phyloP scores from a whole-genome alignment of 2,797 vertebrate genomes.

The Coccyzus lansbergi region DNA sequence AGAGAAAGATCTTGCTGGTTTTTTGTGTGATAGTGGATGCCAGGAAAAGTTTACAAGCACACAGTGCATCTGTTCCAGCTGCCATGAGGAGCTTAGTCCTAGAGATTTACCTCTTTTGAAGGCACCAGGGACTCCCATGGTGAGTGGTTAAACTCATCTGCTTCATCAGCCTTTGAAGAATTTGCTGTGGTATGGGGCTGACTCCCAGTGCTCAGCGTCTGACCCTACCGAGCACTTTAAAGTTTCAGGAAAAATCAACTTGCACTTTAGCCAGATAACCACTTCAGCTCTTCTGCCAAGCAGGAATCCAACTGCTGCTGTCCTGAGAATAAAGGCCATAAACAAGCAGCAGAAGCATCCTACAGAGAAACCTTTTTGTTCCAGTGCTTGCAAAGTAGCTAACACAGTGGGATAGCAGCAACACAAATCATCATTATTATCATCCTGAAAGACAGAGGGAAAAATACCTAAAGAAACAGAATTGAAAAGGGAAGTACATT shows the following conservation, averaged over 20 bases:
- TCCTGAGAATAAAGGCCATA: background rate
- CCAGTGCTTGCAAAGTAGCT: background rate
- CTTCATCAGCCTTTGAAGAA: constrained; percentile 4
- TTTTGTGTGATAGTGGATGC: rapidly evolving
- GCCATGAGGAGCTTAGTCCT: background rate
- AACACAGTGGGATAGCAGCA: constrained; percentile 3
- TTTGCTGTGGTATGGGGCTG: background rate
- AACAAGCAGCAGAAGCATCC: constrained; percentile 27
- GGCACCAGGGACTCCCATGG: background rate
- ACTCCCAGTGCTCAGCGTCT: background rate
- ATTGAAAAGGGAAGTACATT: background rate
- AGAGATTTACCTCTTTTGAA: constrained; percentile 26
- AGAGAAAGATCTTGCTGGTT: background rate
- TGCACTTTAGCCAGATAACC: background rate
- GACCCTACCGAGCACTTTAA: background rate
- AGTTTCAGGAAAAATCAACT: constrained; percentile 11
- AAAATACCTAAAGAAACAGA: constrained; percentile 36
- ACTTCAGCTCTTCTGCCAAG: constrained; percentile 17
- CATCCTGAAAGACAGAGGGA: constrained; percentile 11
- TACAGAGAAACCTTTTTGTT: constrained; percentile 30
- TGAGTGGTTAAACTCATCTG: background rate
- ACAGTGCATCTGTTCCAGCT: background rate
- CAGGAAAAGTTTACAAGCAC: background rate
- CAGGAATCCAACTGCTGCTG: background rate
- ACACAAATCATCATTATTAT: constrained; percentile 47